Evolutionary conservation across 2,888 invertebrate species (phyloP), one percentile per base, ranked within the genome.

Genomic region (Drosophila peninsularis): DNA sequence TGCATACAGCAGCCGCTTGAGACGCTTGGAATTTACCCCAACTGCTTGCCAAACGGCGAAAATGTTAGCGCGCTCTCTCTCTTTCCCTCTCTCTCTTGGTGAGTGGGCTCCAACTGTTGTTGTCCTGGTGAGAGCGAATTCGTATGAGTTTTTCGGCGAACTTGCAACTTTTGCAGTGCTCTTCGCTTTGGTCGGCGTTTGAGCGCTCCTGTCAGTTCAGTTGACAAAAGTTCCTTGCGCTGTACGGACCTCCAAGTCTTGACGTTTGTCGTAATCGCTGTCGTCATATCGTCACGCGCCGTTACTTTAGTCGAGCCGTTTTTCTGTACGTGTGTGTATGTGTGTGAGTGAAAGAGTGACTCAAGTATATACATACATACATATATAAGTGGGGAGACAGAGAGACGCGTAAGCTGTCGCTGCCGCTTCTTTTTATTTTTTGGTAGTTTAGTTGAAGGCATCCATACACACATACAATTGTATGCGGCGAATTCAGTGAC

Each of bases 401-500:
- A 58, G 54, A 71, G 55, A 60, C 55, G 54, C 74, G 36, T 74
- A 63, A 64, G 62, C 73, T 72, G 47, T 52, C 24, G 19, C 19
- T 10, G 27, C 30, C 36, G 21, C 39, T 49, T 39, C 19, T 24
- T 74, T 66, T 41, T 54, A 36, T 75, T 47, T 58, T 68, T 62
- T 61, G 69, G 69, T 74, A 75, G 78, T 75, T 72, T 71, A 39
- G 68, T 58, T 45, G 39, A 58, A 50, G 62, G 57, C 57, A 67
- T 19, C 36, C 34, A 34, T n/a, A 37, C 37, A 37, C 5, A 49
- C 42, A 42, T 47, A 67, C 50, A 71, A 57, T 57, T 70, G 50
- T 62, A 41, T 55, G 78, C 87, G 89, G 89, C 88, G 89, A 89
- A 88, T 89, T 89, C 76, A 88, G 78, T 89, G 89, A 86, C 89